Base-by-base conservation (phyloP, 2,888 invertebrate species). In the Agrypnus murinus region DNA sequence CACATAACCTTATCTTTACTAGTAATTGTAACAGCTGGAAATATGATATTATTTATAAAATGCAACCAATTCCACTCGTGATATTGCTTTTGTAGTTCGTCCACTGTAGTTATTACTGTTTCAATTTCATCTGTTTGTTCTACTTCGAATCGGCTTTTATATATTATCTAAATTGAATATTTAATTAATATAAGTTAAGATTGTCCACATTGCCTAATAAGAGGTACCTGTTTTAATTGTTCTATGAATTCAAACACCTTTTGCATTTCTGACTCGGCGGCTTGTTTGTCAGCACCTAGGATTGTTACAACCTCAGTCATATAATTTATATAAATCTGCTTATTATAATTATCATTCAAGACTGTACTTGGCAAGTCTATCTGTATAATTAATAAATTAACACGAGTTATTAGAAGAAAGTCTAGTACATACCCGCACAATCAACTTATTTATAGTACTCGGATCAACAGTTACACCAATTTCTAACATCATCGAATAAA, bases 201-300 rank as follows among this genome's bases (percentile, higher is more conserved):
- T 25, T 3, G 25, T 25, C 5, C 5, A 5, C 25, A 25, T 3
- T 25, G n/a, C n/a, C n/a, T n/a, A n/a, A n/a, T n/a, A n/a, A n/a
- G n/a, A n/a, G n/a, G n/a, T n/a, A 81, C 80, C 55, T 72, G 14
- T 43, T 74, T 57, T 4, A 81, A 66, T 53, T 77, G 65, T 48
- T 79, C 74, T 9, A 76, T 77, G 67, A 81, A 80, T 34, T 76
- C 64, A 17, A 77, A 71, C 0, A 79, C 78, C 48, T 76, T 75
- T 32, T 73, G 75, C 34, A 80, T 66, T 65, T 81, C 80, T 9
- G 50, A 63, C 12, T 15, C 60, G 2, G 76, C 75, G 7, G 67
- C 60, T 1, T 71, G 50, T 34, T 72, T 64, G 2, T 73, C 32
- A 5, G 77, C 76, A 7, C 81, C 80, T 46, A 80, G 71, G n/a